Percentiles rank a stretch among this genome's conserved stretches.
phyloP scores from a whole-genome alignment of 2,888 invertebrate species.

The Rosalia funebris region DNA sequence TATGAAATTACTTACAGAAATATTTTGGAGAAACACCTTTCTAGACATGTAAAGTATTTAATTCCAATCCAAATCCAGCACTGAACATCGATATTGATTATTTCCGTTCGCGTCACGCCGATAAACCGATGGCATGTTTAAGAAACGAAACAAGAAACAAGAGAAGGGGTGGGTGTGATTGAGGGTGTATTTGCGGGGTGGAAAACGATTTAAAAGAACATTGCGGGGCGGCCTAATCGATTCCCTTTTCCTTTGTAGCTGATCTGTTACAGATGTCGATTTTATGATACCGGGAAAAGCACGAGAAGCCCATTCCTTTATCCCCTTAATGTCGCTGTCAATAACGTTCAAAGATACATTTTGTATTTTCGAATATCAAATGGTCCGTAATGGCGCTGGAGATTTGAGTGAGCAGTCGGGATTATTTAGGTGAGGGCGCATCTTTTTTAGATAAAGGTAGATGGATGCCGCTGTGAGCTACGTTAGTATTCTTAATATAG shows the following conservation, averaged over 20 bases:
- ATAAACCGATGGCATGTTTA: conserved; percentile 27
- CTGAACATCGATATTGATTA: too few relatives aligned
- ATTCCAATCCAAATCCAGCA: too few relatives aligned
- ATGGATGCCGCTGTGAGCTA: too few relatives aligned
- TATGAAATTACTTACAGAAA: too few relatives aligned
- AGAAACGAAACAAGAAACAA: conserved; percentile 33
- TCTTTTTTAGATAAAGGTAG: too few relatives aligned
- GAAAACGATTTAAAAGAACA: conserved; percentile 44
- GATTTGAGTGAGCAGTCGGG: conserved; percentile 4
- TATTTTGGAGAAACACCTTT: too few relatives aligned
- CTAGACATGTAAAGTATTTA: too few relatives aligned
- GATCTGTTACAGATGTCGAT: conserved; percentile 63
- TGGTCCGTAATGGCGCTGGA: conserved; percentile 15
- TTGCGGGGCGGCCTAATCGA: conserved; percentile 53
- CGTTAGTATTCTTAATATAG: too few relatives aligned
- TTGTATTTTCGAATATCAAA: conserved; percentile 37
- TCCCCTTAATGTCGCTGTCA: conserved; percentile 56
- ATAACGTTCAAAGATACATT: conserved; percentile 51
- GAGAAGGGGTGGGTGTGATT: conserved; percentile 44
- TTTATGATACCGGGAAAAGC: conserved; percentile 53
- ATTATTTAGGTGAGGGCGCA: background rate
- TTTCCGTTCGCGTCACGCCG: conserved; percentile 47
- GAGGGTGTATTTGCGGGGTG: conserved; percentile 42
- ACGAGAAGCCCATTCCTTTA: conserved; percentile 45
- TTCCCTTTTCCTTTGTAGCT: conserved; percentile 55